Base-by-base conservation (phyloP, 2,797 vertebrate genomes). In the Amniataba percoides region DNA sequence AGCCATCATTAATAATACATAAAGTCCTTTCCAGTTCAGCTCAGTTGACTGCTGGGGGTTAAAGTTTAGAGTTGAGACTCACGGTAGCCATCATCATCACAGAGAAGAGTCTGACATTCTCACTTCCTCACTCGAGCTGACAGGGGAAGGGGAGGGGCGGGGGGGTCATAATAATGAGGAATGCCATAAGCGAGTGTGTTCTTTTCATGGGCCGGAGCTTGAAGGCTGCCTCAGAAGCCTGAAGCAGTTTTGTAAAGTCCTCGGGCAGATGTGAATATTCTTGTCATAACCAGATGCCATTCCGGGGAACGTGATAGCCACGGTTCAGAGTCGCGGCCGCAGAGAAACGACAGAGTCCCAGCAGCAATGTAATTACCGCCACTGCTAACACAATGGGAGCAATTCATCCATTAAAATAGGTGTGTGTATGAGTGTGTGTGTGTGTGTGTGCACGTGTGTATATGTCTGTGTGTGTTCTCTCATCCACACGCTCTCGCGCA, bases 1-100 rank as follows among this genome's bases (percentile, higher is more conserved):
- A 87, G 71, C 85, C 82, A 53, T 85, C 92, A 94, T 95, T 94
- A 95, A 95, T 94, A 93, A 94, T 92, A 90, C 93, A 94, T 94
- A 90, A 84, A 82, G 63, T 56, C 75, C 86, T 65, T 67, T 77
- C 65, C 91, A 81, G 83, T 71, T 74, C 85, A 67, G 78, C 76
- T 67, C 87, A 82, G 80, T 64, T 62, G 73, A 70, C 71, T 75
- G 80, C 83, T 75, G 80, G 84, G 79, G 89, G 93, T 93, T 81
- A 89, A 86, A 87, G 92, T 87, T 90, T 52, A 85, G 15, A 49
- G 82, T 71, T 83, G 74, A 86, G 65, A 84, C 78, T 77, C 75
- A 76, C 76, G 83, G 79, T 66, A 71, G 56, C 57, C 46, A 52
- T 74, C 71, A 73, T 76, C 74, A 56, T 84, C 70, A 81, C 78